Base-by-base conservation (phyloP, 2,113 vertebrate species). In the Mirounga angustirostris region DNA sequence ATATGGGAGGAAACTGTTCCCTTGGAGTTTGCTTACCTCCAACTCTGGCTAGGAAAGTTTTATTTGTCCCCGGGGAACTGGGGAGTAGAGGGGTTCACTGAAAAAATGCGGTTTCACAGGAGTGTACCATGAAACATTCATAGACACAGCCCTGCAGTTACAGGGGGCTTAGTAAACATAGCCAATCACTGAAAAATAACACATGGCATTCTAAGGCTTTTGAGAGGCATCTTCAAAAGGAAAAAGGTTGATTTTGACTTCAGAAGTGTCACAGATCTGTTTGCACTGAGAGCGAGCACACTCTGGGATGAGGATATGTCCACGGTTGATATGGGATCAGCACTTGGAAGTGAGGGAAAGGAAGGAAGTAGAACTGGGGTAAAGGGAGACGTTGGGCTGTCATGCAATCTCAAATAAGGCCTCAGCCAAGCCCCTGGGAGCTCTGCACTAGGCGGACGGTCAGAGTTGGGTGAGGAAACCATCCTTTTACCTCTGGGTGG, bases 11-110 rank as follows among this genome's bases (percentile, higher is more conserved):
- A 98, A 98, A 97, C 91, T 96, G 81, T 98, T 98, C 89, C 98
- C 98, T 97, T 59, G 97, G 97, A 98, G 96, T 95, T 93, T 96
- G 96, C 89, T 97, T 98, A 98, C 97, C 97, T 98, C 94, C 89
- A 96, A 43, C 88, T 98, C 92, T 83, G 92, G 92, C 58, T 97
- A 89, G 95, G 50, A 98, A 98, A 95, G 83, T 96, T 98, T 92
- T 96, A 33, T 97, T 85, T 95, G 85, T 95, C 95, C 94, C 89
- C 13, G 8, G 95, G 85, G 97, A 96, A 90, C 58, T 91, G 56
- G 76, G 69, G 93, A 97, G 69, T 82, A 97, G 91, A 94, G 89
- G 96, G 96, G 98, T 71, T 69, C 94, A 63, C 56, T 95, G 84
- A 97, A 98, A 91, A 96, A 86, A 43, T 79, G 80, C 79, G 83